These are phyloP conservation scores for Kryptolebias marmoratus DNA, from an alignment of 2,113 vertebrate genomes.

Conservation along the genomic window DNA sequence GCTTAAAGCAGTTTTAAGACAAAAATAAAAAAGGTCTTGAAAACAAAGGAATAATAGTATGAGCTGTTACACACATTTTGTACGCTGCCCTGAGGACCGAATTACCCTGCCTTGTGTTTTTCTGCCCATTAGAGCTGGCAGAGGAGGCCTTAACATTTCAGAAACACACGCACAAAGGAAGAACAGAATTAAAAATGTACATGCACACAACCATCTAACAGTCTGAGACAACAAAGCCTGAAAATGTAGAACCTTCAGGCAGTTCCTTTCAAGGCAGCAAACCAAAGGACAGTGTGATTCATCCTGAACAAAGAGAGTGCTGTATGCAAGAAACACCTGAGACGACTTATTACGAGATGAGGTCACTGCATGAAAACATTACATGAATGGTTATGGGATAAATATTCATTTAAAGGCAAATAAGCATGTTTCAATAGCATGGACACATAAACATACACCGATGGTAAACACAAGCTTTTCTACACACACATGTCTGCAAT, in stretches of 20 bases:
- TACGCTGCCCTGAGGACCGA: slow-evolving; percentile 4
- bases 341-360: slow-evolving; percentile 13
- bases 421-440: not conserved
- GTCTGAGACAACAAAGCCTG: slow-evolving; percentile 8
- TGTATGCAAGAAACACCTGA: slow-evolving; percentile 23
- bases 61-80: slow-evolving; percentile 3
- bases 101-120: slow-evolving; percentile 27
- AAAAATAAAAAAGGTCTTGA: slow-evolving; percentile 32
- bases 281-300: slow-evolving; percentile 21
- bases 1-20: slow-evolving; percentile 48
- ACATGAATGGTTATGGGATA: not conserved
- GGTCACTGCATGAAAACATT: slow-evolving; percentile 4
- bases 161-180: slow-evolving; percentile 35
- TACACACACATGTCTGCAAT: slow-evolving; percentile 25
- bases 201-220: slow-evolving; percentile 12
- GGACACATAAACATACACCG: not conserved
- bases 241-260: slow-evolving; percentile 5
- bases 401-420: not conserved
- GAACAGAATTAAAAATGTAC: slow-evolving; percentile 5
- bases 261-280: slow-evolving; percentile 10
- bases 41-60: slow-evolving; percentile 54
- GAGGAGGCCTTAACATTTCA: slow-evolving; percentile 46
- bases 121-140: slow-evolving; percentile 45
- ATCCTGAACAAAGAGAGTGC: slow-evolving; percentile 8
- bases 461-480: slow-evolving; percentile 18